phyloP scores from a whole-genome alignment of 2,797 vertebrate species.

The Acipenser ruthenus region DNA sequence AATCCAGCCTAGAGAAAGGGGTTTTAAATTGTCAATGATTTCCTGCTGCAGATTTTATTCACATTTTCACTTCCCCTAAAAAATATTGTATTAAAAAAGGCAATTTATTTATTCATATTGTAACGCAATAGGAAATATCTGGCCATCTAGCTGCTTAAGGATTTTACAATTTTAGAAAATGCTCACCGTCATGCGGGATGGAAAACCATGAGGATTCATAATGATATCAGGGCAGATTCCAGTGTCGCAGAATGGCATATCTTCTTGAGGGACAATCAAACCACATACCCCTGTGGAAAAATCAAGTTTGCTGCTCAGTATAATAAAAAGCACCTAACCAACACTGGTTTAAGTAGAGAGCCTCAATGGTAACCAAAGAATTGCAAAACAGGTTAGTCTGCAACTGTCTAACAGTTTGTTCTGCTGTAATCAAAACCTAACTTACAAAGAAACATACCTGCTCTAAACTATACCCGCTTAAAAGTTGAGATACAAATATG shows the following conservation, averaged over 20 bases:
- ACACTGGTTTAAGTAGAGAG: constrained; percentile 18
- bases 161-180: neutral
- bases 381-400: neutral
- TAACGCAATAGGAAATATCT: neutral
- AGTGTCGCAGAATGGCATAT: constrained; percentile 95
- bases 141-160: neutral
- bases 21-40: no score
- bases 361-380: constrained; percentile 34
- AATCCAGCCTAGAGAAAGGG: no score
- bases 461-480: no score
- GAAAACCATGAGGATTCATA: constrained; percentile 98
- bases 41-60: no score
- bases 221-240: constrained; percentile 98
- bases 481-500: no score
- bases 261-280: constrained; percentile 96
- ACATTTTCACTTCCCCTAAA: neutral
- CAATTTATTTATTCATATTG: neutral
- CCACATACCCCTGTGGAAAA: constrained; percentile 83
- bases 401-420: neutral
- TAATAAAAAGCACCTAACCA: neutral
- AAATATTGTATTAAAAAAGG: neutral
- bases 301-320: neutral
- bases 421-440: no score
- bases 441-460: no score
- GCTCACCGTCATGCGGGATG: constrained; percentile 95